These are phyloP conservation scores for Myripristis jacobus DNA, from an alignment of 2,797 vertebrate species.

Conservation along the genomic window DNA sequence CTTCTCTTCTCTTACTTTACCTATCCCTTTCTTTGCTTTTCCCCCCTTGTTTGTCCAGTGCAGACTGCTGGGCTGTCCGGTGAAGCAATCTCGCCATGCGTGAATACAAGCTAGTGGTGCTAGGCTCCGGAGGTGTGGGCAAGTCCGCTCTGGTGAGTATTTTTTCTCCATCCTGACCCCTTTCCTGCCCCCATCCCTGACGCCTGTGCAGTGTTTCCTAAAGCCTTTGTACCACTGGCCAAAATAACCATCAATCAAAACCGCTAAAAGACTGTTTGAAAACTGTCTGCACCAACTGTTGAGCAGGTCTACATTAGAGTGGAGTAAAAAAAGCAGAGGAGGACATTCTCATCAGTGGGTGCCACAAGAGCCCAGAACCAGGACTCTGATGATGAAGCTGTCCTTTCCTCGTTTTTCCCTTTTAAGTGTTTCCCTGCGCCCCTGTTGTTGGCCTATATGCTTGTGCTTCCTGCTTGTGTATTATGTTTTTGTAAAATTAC, in stretches of 20 bases:
- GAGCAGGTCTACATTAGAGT: neutral
- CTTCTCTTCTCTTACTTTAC: slow-evolving; percentile 26
- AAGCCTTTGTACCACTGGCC: slow-evolving; percentile 24
- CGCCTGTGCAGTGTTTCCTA: slow-evolving; percentile 39
- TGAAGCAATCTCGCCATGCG: slow-evolving; percentile 95
- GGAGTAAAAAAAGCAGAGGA: neutral
- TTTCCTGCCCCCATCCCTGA: slow-evolving; percentile 30
- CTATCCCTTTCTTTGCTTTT: slow-evolving; percentile 29
- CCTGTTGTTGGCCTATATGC: neutral
- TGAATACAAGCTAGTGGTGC: slow-evolving; percentile 99
- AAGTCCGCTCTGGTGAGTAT: slow-evolving; percentile 98
- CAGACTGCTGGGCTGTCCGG: slow-evolving; percentile 87
- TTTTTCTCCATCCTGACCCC: slow-evolving; percentile 32
- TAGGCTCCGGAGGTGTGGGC: slow-evolving; percentile 99
- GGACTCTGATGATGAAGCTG: neutral
- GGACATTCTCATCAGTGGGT: neutral
- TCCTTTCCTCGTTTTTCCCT: neutral
- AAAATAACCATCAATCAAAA: slow-evolving; percentile 37
- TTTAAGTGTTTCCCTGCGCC: neutral
- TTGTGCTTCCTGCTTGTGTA: neutral
- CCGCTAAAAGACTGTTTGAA: neutral
- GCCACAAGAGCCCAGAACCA: neutral
- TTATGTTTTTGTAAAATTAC: neutral
- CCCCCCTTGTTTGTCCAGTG: slow-evolving; percentile 62
- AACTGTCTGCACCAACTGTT: neutral